Evolutionary conservation across 2,113 vertebrate species (phyloP).

Genomic region (Psittacula cyanocephala): DNA sequence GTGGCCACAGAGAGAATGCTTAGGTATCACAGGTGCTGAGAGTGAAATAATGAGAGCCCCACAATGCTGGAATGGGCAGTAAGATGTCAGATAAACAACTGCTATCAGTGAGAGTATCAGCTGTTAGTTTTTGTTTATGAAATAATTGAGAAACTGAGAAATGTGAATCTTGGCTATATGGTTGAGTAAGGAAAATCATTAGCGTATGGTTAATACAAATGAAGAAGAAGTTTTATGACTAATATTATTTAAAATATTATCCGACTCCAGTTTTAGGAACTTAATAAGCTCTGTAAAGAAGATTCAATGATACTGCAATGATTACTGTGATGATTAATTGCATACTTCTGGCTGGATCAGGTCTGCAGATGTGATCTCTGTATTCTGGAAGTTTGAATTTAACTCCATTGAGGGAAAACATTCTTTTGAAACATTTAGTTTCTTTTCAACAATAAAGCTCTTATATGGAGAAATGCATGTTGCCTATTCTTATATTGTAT

Average conservation of each 20-base stretch:
- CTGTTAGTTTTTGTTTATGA: not conserved
- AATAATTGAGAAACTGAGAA: not conserved
- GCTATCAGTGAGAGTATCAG: not conserved
- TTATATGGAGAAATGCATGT: not conserved
- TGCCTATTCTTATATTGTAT: not conserved
- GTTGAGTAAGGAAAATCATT: not conserved
- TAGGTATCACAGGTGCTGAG: not conserved
- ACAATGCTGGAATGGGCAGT: not conserved
- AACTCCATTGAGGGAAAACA: not conserved
- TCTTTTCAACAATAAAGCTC: not conserved
- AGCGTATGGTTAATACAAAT: not conserved
- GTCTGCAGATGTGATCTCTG: not conserved
- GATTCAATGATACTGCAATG: not conserved
- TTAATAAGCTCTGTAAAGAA: not conserved
- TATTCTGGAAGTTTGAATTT: not conserved
- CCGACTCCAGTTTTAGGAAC: not conserved
- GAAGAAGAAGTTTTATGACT: not conserved
- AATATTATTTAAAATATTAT: not conserved
- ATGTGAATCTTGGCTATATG: not conserved
- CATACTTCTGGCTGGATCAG: not conserved
- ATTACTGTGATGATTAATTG: not conserved
- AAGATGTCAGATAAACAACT: not conserved
- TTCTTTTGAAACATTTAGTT: not conserved
- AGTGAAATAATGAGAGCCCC: not conserved
- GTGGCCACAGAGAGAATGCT: not conserved